Percentiles rank a stretch among this genome's conserved stretches.
Evolutionary conservation across 2,113 vertebrate genomes (phyloP).

Genomic region (Montifringilla adamsi): DNA sequence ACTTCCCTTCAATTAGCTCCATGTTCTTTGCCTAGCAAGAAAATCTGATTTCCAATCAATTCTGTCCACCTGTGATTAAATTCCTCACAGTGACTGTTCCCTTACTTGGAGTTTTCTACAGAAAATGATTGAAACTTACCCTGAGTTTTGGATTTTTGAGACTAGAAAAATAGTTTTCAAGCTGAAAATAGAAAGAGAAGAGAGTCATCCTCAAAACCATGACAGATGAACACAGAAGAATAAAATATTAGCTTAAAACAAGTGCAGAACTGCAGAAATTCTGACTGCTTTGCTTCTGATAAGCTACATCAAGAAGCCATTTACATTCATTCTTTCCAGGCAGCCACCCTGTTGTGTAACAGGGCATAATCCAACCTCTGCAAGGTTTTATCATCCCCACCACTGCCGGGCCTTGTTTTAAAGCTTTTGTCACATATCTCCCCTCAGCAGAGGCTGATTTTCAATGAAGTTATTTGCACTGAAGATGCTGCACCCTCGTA

Average conservation of each 20-base stretch:
- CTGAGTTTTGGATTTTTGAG: constrained; percentile 99
- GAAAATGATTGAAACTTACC: constrained; percentile 80
- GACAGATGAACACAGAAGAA: neutral
- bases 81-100: neutral
- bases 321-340: neutral
- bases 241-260: neutral
- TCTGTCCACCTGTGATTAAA: neutral
- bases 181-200: constrained; percentile 76
- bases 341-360: neutral
- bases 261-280: neutral
- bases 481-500: neutral
- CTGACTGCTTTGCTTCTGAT: neutral
- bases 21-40: neutral
- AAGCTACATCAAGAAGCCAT: neutral
- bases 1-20: neutral
- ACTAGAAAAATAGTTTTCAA: constrained; percentile 99
- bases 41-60: neutral
- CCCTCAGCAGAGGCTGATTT: neutral
- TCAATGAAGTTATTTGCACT: neutral
- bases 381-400: neutral
- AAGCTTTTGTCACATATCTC: neutral
- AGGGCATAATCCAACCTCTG: neutral
- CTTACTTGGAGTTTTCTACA: neutral
- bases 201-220: neutral
- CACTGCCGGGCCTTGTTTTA: neutral